These are phyloP conservation scores for Drosophila nasuta DNA, from an alignment of 1,140 invertebrate species.

Conservation along the genomic window DNA sequence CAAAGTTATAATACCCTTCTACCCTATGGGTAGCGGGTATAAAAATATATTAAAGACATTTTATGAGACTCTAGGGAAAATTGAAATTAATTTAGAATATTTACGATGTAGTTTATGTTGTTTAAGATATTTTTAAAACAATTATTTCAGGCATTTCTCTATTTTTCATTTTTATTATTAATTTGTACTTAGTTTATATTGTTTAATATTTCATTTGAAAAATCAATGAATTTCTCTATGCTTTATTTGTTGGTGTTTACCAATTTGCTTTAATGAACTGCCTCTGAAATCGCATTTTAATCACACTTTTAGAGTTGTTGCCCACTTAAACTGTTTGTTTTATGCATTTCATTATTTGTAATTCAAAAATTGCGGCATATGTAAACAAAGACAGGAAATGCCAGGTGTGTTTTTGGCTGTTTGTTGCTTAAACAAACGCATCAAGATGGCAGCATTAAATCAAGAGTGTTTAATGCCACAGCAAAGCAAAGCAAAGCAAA, in stretches of 20 bases:
- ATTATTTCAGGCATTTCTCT: no score
- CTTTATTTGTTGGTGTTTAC: not conserved
- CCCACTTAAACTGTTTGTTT: slow-evolving; percentile 12
- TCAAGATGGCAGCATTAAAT: slow-evolving; percentile 34
- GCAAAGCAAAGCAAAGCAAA: no score
- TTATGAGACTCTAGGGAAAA: not conserved
- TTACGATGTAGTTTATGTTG: no score
- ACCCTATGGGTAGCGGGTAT: no score
- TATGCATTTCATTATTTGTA: slow-evolving; percentile 13
- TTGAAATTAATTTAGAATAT: not conserved
- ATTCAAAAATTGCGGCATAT: slow-evolving; percentile 12
- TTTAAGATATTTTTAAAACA: no score
- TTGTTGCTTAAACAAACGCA: slow-evolving; percentile 32
- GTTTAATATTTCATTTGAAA: not conserved
- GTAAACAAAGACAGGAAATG: slow-evolving; percentile 45
- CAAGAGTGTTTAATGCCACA: slow-evolving; percentile 23
- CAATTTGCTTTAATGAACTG: not conserved
- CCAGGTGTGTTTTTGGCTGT: slow-evolving; percentile 7
- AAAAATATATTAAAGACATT: not conserved
- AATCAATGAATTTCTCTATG: no score
- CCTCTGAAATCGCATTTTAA: not conserved
- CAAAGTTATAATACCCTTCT: no score
- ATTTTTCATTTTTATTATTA: no score
- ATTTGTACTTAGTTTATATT: not conserved
- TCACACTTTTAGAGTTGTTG: not conserved